Evolutionary conservation across 2,113 vertebrate genomes (phyloP).

Genomic region (Bombycilla garrulus): DNA sequence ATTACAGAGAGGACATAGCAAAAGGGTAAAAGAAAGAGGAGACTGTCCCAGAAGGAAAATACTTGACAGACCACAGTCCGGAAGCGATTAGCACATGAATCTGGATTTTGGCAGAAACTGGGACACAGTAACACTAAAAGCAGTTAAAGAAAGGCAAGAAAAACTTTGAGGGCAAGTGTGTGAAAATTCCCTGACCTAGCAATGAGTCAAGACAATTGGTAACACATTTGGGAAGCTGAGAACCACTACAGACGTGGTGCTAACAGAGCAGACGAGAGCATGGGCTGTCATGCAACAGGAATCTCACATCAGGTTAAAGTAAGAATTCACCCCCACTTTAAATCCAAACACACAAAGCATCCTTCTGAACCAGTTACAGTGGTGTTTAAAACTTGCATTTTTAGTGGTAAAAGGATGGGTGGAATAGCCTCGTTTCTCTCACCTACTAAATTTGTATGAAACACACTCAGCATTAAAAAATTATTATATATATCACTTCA

Average conservation of each 20-base stretch:
- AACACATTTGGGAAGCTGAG: not conserved
- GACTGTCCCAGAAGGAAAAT: not conserved
- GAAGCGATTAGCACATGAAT: fast-evolving
- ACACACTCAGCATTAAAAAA: not conserved
- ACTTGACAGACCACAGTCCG: not conserved
- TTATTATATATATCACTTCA: not conserved
- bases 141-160: not conserved
- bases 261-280: not conserved
- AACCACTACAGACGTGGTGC: not conserved
- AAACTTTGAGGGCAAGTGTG: not conserved
- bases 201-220: not conserved
- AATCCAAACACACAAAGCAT: not conserved
- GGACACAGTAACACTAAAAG: not conserved
- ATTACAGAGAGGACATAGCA: not conserved
- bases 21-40: not conserved
- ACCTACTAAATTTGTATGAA: not conserved
- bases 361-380: not conserved
- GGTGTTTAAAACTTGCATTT: not conserved
- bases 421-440: not conserved
- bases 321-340: not conserved
- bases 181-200: not conserved
- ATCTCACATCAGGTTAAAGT: not conserved
- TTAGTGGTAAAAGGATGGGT: not conserved
- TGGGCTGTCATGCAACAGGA: not conserved
- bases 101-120: not conserved